Evolutionary conservation across 2,797 vertebrate species (phyloP).

Genomic region (Telmatherina bonti): DNA sequence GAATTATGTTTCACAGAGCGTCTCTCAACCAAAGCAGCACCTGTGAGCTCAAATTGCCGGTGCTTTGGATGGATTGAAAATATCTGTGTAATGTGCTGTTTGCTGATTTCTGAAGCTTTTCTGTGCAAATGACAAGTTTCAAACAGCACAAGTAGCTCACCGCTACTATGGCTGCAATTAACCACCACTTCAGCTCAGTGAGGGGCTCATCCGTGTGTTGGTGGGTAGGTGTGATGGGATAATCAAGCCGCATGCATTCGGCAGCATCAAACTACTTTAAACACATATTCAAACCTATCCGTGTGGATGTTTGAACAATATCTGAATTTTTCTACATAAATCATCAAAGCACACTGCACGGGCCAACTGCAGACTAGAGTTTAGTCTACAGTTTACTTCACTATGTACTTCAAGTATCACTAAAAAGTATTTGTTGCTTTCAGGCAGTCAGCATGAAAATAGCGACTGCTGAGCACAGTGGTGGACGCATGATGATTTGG

Average conservation of each 20-base stretch:
- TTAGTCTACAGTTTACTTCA: too few relatives aligned
- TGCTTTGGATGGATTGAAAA: conserved; percentile 43
- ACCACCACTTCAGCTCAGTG: conserved; percentile 18
- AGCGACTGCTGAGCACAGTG: too few relatives aligned
- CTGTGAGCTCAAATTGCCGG: conserved; percentile 51
- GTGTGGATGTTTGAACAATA: not conserved
- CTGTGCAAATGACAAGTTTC: conserved; percentile 57
- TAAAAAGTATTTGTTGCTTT: too few relatives aligned
- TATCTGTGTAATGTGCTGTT: conserved; percentile 53
- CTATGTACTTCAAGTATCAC: too few relatives aligned
- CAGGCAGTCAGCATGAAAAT: too few relatives aligned
- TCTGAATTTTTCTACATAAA: not conserved
- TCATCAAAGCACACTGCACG: too few relatives aligned
- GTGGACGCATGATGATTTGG: too few relatives aligned
- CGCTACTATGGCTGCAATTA: conserved; percentile 33
- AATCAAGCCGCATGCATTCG: not conserved
- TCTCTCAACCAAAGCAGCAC: conserved; percentile 51
- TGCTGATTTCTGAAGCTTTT: conserved; percentile 42
- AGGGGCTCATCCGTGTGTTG: conserved; percentile 8
- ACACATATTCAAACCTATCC: not conserved
- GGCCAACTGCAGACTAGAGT: too few relatives aligned
- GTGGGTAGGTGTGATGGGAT: not conserved
- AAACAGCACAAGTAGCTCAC: conserved; percentile 26
- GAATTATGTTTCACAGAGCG: conserved; percentile 60
- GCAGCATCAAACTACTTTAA: not conserved